A percentile compares a stretch with the other conserved stretches of the same genome.
phyloP scores from a whole-genome alignment of 2,888 invertebrate species.

The Rhingia rostrata region DNA sequence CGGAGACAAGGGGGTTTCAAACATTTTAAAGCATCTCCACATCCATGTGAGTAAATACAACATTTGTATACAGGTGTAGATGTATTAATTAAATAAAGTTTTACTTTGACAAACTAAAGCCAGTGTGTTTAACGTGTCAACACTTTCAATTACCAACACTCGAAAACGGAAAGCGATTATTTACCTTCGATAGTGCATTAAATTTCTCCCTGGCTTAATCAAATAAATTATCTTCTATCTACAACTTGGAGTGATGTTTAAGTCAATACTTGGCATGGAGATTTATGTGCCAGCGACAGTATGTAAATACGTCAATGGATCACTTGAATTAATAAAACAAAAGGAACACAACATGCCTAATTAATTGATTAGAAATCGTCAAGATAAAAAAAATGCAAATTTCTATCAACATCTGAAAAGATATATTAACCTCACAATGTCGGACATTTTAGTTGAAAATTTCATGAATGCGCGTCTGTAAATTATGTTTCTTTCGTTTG shows the following conservation, averaged over 20 bases:
- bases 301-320: conserved; percentile 13
- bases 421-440: neutral
- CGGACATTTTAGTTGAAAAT: neutral
- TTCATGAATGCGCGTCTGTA: neutral
- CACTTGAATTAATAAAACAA: conserved; percentile 1
- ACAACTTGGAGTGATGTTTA: conserved; percentile 11
- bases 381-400: conserved; percentile 44
- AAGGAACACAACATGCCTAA: conserved; percentile 32
- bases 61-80: too few relatives aligned
- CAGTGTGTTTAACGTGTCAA: neutral
- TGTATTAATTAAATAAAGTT: too few relatives aligned
- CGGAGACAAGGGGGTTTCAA: too few relatives aligned
- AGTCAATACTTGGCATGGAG: conserved; percentile 36
- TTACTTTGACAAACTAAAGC: too few relatives aligned
- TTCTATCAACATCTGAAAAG: conserved; percentile 4
- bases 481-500: conserved; percentile 30
- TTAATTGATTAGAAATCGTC: conserved; percentile 67
- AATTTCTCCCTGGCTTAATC: conserved; percentile 52
- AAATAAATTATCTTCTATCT: conserved; percentile 26
- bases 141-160: conserved; percentile 19
- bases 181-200: conserved; percentile 48
- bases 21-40: too few relatives aligned
- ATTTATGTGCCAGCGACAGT: conserved; percentile 6
- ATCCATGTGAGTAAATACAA: too few relatives aligned
- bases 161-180: conserved; percentile 21